These are phyloP conservation scores for Catagonus wagneri DNA, from an alignment of 2,113 vertebrate species.

Conservation along the genomic window DNA sequence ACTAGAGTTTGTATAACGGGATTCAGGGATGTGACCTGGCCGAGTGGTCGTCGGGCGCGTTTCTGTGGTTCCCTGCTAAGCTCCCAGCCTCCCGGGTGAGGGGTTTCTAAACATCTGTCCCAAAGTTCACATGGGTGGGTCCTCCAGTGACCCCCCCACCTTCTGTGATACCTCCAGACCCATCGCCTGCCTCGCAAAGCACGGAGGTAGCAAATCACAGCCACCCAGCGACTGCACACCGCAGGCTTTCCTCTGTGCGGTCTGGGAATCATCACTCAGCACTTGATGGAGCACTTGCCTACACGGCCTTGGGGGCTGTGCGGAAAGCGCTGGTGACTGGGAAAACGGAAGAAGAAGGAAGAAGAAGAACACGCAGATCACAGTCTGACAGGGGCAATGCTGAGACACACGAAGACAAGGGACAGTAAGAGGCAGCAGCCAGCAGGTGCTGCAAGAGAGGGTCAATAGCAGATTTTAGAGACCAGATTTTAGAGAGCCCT, in stretches of 20 bases:
- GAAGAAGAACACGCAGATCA: background rate
- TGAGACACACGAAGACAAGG: background rate
- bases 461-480: background rate
- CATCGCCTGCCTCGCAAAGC: background rate
- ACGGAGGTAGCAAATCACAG: background rate
- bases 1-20: background rate
- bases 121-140: background rate
- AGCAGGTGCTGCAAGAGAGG: background rate
- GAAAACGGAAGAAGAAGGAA: fast-evolving
- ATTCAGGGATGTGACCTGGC: background rate
- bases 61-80: background rate
- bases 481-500: fast-evolving
- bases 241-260: background rate
- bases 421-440: background rate
- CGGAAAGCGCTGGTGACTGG: background rate
- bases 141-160: background rate
- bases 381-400: background rate
- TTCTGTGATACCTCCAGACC: background rate
- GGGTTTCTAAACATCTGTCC: background rate
- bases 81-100: background rate
- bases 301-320: background rate
- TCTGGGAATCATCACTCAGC: background rate
- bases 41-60: background rate
- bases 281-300: background rate
- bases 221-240: background rate